Base-by-base conservation (phyloP, 2,888 invertebrate genomes). In the Stratiomys singularior region DNA sequence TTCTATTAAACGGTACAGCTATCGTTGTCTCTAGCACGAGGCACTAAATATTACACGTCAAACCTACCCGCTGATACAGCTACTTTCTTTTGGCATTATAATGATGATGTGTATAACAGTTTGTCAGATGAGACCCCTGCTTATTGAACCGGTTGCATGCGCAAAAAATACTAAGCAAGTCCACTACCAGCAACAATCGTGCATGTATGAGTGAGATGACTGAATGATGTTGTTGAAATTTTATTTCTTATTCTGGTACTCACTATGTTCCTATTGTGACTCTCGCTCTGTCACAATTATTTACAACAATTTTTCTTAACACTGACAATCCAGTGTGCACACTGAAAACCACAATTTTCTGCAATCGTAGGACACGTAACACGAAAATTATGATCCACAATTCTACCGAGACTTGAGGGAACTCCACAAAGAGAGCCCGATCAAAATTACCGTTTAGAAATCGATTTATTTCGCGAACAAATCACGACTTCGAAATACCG, bases 11-110 rank as follows among this genome's bases (percentile, higher is more conserved):
- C 1, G 27, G n/a, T 18, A 23, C 13, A 11, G 23, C 13, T 1
- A 11, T 58, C 37, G 18, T 30, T 58, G 30, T 74, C 37, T 37
- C 28, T 18, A 1, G 60, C 30, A 71, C 11, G 30, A 27, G 27
- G 30, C n/a, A 28, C 25, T 3, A 27, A 47, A 47, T 5, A 44
- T 69, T 69, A 69, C 74, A 74, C 74, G 74, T 74, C 74, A 74
- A 74, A 56, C 58, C 27, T 11, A 46, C 15, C 1, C n/a, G 9
- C 15, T 2, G 18, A 1, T 46, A 46, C 23, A 5, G 47, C 52
- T 13, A 1, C 21, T 28, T 52, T 25, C n/a, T 23, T 69, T 23
- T 25, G 25, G 13, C 52, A 1, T 30, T 13, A 23, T 9, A 1
- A 2, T 0, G 4, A 1, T 28, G 9, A 28, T 9, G 13, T 27